phyloP scores from a whole-genome alignment of 1,140 invertebrate genomes.

The Heliconius hewitsoni region DNA sequence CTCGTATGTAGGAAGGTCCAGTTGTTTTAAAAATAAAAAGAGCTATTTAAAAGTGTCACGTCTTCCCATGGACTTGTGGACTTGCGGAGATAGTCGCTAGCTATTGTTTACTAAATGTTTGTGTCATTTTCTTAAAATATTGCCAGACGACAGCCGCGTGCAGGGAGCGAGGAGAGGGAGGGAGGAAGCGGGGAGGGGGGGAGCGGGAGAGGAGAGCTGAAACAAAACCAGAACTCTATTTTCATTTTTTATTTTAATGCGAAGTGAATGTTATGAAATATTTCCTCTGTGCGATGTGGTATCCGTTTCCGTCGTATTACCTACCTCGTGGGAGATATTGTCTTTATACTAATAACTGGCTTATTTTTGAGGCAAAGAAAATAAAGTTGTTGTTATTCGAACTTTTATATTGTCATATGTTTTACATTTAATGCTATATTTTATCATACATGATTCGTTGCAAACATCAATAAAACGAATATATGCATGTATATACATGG shows the following conservation, averaged over 20 bases:
- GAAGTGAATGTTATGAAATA: background rate
- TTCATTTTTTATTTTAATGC: background rate
- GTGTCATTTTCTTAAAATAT: conserved; percentile 15
- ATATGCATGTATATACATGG: too few relatives aligned
- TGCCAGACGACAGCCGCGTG: conserved; percentile 3
- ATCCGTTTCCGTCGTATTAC: background rate
- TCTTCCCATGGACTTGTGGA: background rate
- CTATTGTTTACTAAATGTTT: background rate
- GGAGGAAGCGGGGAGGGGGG: background rate
- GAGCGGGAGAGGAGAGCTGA: background rate
- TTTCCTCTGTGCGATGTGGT: background rate
- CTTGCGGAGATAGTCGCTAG: background rate
- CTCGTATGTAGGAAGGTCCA: background rate
- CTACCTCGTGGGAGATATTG: background rate
- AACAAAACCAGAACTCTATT: conserved; percentile 2
- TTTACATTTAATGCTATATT: too few relatives aligned
- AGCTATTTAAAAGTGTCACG: background rate
- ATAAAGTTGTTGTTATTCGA: background rate
- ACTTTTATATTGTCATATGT: too few relatives aligned
- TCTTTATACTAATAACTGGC: background rate
- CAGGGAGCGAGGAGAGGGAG: too few relatives aligned
- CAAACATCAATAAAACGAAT: too few relatives aligned
- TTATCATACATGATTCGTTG: too few relatives aligned
- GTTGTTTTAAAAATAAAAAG: conserved; percentile 2
- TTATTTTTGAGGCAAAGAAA: background rate